Percentiles rank a stretch among this genome's conserved stretches.
Evolutionary conservation across 2,113 vertebrate species (phyloP).

Genomic region (Dendropsophus ebraccatus): DNA sequence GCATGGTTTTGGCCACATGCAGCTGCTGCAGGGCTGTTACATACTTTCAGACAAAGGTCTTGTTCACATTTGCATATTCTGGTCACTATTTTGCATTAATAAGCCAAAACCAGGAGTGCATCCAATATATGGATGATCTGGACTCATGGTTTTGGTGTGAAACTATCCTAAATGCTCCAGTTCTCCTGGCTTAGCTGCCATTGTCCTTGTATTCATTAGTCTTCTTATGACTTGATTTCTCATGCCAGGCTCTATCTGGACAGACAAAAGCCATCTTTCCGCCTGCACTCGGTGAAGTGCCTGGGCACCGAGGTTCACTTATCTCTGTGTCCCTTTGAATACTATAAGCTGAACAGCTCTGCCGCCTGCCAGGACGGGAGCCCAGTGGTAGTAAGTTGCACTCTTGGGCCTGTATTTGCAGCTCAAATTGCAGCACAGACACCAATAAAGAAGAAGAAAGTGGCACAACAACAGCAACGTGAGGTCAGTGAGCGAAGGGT

Average conservation of each 20-base stretch:
- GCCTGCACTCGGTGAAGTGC: slow-evolving; percentile 87
- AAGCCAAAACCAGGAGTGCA: no score
- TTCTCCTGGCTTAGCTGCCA: neutral
- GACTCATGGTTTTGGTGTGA: no score
- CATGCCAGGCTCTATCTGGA: slow-evolving; percentile 80
- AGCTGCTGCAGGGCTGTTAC: no score
- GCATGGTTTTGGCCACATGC: no score
- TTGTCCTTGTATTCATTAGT: neutral
- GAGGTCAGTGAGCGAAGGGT: slow-evolving; percentile 67
- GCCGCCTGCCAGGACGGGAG: slow-evolving; percentile 74
- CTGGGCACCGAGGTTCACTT: slow-evolving; percentile 87
- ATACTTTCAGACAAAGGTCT: no score
- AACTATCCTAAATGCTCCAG: no score
- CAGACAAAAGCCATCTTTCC: slow-evolving; percentile 82
- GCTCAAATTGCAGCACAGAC: slow-evolving; percentile 75
- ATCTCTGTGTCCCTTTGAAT: slow-evolving; percentile 87
- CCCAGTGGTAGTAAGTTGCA: slow-evolving; percentile 87
- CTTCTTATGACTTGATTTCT: neutral
- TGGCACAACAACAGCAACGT: slow-evolving; percentile 65
- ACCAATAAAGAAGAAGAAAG: slow-evolving; percentile 79
- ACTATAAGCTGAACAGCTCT: slow-evolving; percentile 79
- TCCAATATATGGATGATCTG: no score
- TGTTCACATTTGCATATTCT: no score
- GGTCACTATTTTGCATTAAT: no score
- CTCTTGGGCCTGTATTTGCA: slow-evolving; percentile 57